Evolutionary conservation across 2,888 invertebrate genomes (phyloP).

Genomic region (Aricia artaxerxes): DNA sequence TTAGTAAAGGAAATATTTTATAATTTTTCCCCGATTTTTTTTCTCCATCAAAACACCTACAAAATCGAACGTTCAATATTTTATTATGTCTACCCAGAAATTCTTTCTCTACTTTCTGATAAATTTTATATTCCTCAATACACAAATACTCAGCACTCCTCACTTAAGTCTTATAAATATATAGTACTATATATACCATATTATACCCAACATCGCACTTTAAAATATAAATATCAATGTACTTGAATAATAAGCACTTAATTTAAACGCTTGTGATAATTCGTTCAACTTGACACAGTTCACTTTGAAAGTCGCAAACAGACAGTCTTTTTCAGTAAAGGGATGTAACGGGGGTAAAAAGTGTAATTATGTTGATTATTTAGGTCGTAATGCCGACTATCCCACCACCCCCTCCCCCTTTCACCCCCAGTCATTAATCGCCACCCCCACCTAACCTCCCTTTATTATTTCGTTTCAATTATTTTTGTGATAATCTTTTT

Average conservation of each 20-base stretch:
- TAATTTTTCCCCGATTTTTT: too few species aligned
- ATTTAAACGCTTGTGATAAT: slow-evolving; percentile 4
- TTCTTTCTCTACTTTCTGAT: too few species aligned
- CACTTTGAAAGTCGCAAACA: slow-evolving; percentile 45
- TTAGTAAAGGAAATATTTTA: too few species aligned
- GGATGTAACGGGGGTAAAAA: slow-evolving; percentile 74
- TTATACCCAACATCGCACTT: too few species aligned
- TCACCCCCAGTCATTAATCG: slow-evolving; percentile 69
- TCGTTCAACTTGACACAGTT: neutral
- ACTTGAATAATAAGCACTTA: neutral
- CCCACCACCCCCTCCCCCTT: slow-evolving; percentile 62
- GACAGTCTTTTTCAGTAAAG: slow-evolving; percentile 67
- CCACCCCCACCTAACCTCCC: slow-evolving; percentile 64
- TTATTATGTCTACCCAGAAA: too few species aligned
- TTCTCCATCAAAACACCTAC: too few species aligned
- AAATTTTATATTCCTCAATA: too few species aligned
- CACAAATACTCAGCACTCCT: too few species aligned
- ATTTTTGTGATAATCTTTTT: slow-evolving; percentile 81
- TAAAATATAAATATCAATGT: neutral
- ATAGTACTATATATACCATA: too few species aligned
- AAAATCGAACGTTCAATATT: too few species aligned
- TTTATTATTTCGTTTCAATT: slow-evolving; percentile 81
- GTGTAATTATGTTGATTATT: slow-evolving; percentile 81
- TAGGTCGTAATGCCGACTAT: slow-evolving; percentile 78
- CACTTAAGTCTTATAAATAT: too few species aligned